phyloP scores from a whole-genome alignment of 2,797 vertebrate genomes.

The Paratrypauchen microcephalus region DNA sequence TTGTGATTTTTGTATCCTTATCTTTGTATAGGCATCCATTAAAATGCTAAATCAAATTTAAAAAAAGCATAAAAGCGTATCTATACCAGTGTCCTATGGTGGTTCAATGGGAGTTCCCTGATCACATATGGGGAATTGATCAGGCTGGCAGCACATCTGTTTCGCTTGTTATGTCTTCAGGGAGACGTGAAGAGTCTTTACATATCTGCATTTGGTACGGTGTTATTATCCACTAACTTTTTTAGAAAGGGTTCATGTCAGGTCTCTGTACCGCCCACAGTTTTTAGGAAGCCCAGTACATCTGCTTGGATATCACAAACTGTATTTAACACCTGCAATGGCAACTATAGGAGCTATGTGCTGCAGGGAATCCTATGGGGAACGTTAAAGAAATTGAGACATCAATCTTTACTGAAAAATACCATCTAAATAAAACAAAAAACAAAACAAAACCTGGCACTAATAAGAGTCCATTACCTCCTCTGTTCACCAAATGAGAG shows the following conservation, averaged over 20 bases:
- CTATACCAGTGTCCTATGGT: conserved; percentile 15
- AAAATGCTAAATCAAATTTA: not conserved
- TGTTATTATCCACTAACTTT: conserved; percentile 38
- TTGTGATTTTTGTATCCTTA: not conserved
- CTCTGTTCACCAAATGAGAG: conserved; percentile 48
- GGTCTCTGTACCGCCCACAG: conserved; percentile 30
- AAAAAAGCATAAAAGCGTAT: too few relatives aligned
- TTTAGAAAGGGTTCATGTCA: conserved; percentile 38
- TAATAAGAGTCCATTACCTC: conserved; percentile 40
- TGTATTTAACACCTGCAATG: conserved; percentile 37
- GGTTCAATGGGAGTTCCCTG: conserved; percentile 20
- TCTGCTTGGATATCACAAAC: conserved; percentile 35
- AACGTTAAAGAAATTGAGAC: conserved; percentile 16
- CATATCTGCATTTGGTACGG: conserved; percentile 33
- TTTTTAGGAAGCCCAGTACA: conserved; percentile 34
- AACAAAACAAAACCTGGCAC: too few relatives aligned
- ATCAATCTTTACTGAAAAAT: conserved; percentile 1
- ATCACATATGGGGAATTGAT: conserved; percentile 31
- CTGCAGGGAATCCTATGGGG: conserved; percentile 30
- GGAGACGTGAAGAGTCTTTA: conserved; percentile 27
- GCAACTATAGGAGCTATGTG: conserved; percentile 27
- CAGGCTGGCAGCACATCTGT: conserved; percentile 47
- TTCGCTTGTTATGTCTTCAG: conserved; percentile 36
- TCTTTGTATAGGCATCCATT: not conserved
- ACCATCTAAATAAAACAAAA: conserved; percentile 18